These are phyloP conservation scores for Leucozona laternaria DNA, from an alignment of 2,888 invertebrate species.

Conservation along the genomic window DNA sequence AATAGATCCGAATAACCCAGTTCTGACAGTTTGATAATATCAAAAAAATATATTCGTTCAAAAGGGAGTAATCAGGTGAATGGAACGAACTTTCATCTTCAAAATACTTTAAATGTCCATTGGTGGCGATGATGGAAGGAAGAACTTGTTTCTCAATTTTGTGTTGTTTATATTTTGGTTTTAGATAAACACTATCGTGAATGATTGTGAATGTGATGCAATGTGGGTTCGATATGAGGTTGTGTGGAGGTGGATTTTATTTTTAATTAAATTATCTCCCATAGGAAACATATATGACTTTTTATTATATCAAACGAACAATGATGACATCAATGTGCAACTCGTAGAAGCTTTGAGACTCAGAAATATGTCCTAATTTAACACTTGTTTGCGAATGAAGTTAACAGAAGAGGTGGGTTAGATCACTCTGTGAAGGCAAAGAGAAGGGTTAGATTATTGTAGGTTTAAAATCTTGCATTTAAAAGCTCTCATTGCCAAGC, in stretches of 20 bases:
- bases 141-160: slow-evolving; percentile 10
- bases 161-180: background rate
- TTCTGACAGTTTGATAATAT: slow-evolving; percentile 15
- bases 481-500: too few relatives aligned
- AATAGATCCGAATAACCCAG: slow-evolving; percentile 19
- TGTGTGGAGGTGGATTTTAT: slow-evolving; percentile 9
- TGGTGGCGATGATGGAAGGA: background rate
- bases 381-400: too few relatives aligned
- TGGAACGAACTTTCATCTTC: slow-evolving; percentile 27
- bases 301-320: background rate
- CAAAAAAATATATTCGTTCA: background rate
- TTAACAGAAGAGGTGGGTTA: background rate
- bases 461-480: background rate
- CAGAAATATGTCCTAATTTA: too few relatives aligned
- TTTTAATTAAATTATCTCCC: background rate
- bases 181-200: background rate
- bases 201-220: background rate
- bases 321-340: background rate
- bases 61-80: slow-evolving; percentile 31
- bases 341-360: background rate
- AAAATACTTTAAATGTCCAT: background rate
- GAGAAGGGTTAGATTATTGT: background rate
- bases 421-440: background rate
- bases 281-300: background rate
- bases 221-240: background rate